Conservation (phyloP, 2,888 invertebrate genomes). For the Synanthedon vespiformis region DNA sequence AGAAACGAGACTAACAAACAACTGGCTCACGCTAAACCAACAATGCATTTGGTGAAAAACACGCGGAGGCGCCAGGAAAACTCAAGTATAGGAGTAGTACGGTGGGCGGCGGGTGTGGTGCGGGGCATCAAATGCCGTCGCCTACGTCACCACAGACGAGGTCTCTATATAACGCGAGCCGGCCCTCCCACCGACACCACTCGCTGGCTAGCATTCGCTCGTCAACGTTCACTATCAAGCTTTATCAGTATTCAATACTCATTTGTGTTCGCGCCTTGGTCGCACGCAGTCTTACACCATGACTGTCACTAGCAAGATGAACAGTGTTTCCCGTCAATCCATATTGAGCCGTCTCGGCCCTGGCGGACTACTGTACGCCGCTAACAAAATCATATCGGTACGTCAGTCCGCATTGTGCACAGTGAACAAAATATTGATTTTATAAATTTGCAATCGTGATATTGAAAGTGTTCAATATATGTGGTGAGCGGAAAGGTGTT, state of each 20-base stretch:
- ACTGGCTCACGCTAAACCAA: constrained; percentile 16
- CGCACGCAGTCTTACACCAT: constrained; percentile 44
- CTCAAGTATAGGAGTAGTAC: constrained; percentile 13
- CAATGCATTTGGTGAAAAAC: constrained; percentile 45
- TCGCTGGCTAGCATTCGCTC: constrained; percentile 47
- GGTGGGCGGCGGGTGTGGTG: constrained; percentile 17
- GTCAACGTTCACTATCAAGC: constrained; percentile 40
- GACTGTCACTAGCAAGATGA: constrained; percentile 68
- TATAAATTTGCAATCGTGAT: neutral
- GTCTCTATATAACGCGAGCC: constrained; percentile 53
- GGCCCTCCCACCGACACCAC: constrained; percentile 55
- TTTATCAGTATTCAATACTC: constrained; percentile 37
- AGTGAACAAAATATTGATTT: constrained; percentile 17
- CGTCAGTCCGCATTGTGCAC: constrained; percentile 37
- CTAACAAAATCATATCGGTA: constrained; percentile 66
- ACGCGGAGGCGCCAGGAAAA: constrained; percentile 43
- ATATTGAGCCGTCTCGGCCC: constrained; percentile 60
- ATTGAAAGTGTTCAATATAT: constrained; percentile 11
- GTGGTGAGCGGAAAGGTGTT: constrained; percentile 35
- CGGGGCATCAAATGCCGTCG: constrained; percentile 22
- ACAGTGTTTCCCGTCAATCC: constrained; percentile 64
- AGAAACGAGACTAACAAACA: constrained; percentile 3
- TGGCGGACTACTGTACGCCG: constrained; percentile 60
- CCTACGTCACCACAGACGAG: constrained; percentile 57
- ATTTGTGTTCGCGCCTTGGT: constrained; percentile 37